Conservation (phyloP, 64 coral and sea anemone species). For the Montipora efflorescens region DNA sequence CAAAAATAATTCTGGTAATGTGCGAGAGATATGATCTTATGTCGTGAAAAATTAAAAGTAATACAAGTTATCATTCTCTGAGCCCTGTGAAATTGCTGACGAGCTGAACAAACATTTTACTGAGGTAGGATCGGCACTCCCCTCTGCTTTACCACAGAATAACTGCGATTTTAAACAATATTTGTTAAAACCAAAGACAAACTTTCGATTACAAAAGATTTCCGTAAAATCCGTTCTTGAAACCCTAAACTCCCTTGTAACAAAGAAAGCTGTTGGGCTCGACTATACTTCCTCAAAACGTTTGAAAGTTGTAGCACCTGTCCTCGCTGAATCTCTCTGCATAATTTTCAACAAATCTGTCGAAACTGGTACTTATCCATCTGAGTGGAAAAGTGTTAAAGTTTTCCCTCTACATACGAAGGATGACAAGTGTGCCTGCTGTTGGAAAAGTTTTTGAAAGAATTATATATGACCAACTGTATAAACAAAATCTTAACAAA, state of each 20-base stretch:
- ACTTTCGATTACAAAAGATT: not conserved
- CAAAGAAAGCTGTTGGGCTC: not conserved
- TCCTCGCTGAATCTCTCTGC: not conserved
- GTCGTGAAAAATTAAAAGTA: constrained; percentile 16
- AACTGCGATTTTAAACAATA: constrained; percentile 16
- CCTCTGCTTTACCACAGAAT: constrained; percentile 29
- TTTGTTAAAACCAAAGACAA: not conserved
- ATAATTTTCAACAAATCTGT: constrained; percentile 12
- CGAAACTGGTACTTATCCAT: constrained; percentile 8
- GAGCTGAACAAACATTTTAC: constrained; percentile 29
- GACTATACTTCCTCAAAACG: not conserved
- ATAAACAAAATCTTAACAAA: constrained; percentile 40
- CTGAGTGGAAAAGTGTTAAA: constrained; percentile 30
- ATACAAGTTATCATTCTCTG: constrained; percentile 28
- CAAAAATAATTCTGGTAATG: constrained; percentile 16
- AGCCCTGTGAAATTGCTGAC: constrained; percentile 43
- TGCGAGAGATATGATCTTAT: constrained; percentile 33
- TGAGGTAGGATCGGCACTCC: not conserved
- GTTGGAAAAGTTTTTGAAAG: constrained; percentile 32
- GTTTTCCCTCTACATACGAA: constrained; percentile 22
- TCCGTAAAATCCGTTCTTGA: not conserved
- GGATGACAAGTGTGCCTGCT: constrained; percentile 9
- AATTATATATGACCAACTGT: constrained; percentile 27
- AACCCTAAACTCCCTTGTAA: not conserved
- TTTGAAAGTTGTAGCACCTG: not conserved